These are phyloP conservation scores for Lycodopsis pacificus DNA, from an alignment of 2,797 vertebrate species.

Conservation along the genomic window DNA sequence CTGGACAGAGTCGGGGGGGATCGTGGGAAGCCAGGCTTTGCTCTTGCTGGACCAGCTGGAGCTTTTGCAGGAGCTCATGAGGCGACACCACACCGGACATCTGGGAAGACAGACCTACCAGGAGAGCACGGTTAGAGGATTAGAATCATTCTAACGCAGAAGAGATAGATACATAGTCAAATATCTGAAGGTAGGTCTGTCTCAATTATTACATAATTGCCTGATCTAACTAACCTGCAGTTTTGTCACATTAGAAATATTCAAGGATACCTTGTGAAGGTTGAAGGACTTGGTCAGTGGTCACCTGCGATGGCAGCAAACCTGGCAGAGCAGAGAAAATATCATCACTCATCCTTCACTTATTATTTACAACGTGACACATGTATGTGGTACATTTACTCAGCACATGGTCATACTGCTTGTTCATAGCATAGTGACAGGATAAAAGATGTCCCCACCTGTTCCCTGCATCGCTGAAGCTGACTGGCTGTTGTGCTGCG, in stretches of 20 bases:
- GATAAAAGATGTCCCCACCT: constrained; percentile 53
- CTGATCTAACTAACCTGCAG: background rate
- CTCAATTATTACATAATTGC: background rate
- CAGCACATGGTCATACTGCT: background rate
- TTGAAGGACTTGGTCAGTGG: constrained; percentile 39
- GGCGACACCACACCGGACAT: constrained; percentile 86
- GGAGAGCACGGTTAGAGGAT: background rate
- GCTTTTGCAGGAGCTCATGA: constrained; percentile 91
- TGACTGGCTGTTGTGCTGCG: constrained; percentile 46
- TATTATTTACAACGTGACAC: background rate
- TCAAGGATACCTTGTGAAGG: constrained; percentile 40
- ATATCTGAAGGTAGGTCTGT: background rate
- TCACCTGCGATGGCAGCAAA: constrained; percentile 55
- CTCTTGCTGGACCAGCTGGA: constrained; percentile 92
- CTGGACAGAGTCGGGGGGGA: constrained; percentile 81
- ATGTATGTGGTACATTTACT: background rate
- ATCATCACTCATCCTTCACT: background rate
- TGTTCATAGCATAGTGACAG: background rate
- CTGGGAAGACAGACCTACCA: constrained; percentile 57
- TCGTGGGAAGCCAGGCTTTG: constrained; percentile 83
- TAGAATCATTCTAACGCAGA: background rate
- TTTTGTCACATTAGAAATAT: background rate
- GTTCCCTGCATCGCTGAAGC: constrained; percentile 56
- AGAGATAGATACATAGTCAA: background rate
- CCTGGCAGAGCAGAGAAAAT: constrained; percentile 20